phyloP scores from a whole-genome alignment of 2,888 invertebrate genomes.

The Eledone cirrhosa region DNA sequence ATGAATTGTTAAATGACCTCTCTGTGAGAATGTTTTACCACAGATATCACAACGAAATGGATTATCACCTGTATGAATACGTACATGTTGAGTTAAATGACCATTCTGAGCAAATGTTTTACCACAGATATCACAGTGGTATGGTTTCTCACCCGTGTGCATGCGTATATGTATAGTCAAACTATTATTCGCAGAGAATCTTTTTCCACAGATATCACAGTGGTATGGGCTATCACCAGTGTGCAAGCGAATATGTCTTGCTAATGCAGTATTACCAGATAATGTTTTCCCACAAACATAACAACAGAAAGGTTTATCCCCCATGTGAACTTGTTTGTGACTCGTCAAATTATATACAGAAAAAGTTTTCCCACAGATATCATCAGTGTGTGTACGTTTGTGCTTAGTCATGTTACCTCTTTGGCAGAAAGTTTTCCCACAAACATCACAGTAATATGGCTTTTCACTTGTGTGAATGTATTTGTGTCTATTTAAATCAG shows the following conservation, averaged over 20 bases:
- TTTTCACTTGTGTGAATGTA: conserved; percentile 20
- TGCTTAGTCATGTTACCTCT: not conserved
- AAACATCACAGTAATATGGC: conserved; percentile 9
- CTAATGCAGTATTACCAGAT: not conserved
- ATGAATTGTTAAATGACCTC: not conserved
- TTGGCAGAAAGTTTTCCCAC: not conserved
- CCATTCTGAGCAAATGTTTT: not conserved
- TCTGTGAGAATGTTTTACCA: not conserved
- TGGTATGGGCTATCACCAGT: no score
- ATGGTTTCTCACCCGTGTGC: conserved; percentile 21
- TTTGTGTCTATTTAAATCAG: not conserved
- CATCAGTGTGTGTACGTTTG: not conserved
- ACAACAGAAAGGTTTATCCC: not conserved
- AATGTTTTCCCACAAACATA: not conserved
- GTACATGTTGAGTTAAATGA: not conserved
- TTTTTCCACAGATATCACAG: no score
- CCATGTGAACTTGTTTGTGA: not conserved
- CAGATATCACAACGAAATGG: conserved; percentile 16
- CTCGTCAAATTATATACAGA: not conserved
- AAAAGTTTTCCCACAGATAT: conserved; percentile 9
- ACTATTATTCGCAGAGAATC: no score
- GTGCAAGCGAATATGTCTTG: no score
- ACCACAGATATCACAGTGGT: conserved; percentile 12
- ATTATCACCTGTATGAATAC: conserved; percentile 14
- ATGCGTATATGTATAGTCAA: conserved; percentile 2